These are phyloP conservation scores for Amphimallon solstitiale DNA, from an alignment of 2,888 invertebrate genomes.

Conservation along the genomic window DNA sequence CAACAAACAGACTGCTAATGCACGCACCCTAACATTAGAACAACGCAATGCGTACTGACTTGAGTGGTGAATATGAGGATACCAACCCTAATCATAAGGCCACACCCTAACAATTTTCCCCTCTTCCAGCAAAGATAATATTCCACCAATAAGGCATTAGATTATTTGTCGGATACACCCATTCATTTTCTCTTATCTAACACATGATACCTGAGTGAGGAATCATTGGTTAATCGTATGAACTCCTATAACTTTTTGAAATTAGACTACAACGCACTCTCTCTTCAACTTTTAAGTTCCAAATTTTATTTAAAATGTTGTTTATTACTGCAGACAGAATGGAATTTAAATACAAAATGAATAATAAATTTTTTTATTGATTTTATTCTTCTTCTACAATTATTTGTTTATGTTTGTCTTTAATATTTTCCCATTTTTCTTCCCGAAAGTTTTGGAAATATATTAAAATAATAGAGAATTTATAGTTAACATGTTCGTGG, in stretches of 20 bases:
- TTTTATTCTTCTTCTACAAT: no score
- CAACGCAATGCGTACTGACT: conserved; percentile 54
- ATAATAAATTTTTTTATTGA: no score
- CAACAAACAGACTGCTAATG: background rate
- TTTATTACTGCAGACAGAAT: no score
- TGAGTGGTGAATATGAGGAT: conserved; percentile 38
- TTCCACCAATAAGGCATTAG: conserved; percentile 51
- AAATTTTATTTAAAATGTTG: no score
- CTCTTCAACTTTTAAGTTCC: no score
- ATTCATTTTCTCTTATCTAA: conserved; percentile 54
- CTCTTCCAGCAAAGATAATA: conserved; percentile 48
- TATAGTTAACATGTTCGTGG: no score
- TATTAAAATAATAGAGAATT: no score
- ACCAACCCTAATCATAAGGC: conserved; percentile 50
- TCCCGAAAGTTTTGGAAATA: no score
- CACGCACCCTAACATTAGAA: conserved; percentile 52
- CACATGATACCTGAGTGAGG: conserved; percentile 54
- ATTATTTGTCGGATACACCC: conserved; percentile 46
- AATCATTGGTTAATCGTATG: conserved; percentile 49
- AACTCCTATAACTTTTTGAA: background rate
- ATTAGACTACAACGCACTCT: no score
- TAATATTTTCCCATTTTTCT: no score
- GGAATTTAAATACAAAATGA: no score
- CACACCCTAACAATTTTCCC: conserved; percentile 53
- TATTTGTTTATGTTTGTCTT: no score